Evolutionary conservation across 2,113 vertebrate genomes (phyloP), one percentile per base, ranked within the genome.

Genomic region (Cnemophilus loriae): DNA sequence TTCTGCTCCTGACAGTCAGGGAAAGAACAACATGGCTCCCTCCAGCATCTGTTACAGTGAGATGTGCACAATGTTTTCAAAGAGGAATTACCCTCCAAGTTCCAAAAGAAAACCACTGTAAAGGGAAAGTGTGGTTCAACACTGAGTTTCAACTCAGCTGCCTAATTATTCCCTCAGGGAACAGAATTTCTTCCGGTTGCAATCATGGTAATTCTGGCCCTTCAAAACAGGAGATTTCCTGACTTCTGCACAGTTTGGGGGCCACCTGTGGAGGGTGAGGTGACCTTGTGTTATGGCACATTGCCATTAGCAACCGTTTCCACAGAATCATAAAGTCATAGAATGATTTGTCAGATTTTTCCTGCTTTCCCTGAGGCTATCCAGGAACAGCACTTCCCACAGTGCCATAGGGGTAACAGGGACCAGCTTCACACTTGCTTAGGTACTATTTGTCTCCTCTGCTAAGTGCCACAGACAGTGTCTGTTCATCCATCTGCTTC

Each of bases 91-190:
- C 42, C 18, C 39, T 89, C 49, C 32, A 13, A 70, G 56, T n/a
- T 63, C 60, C 60, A 70, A 87, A 84, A 56, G 60, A 84, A 94
- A 94, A 39, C 41, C 60, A 32, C 55, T 49, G 59, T 64, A 76
- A 89, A 91, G 50, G n/a, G 37, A 70, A 96, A 88, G 56, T 46
- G 56, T 71, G 27, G 35, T 28, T 84, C 84, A 49, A 64, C 56
- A 13, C 0, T 37, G 6, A 75, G 32, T 67, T 78, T 78, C 56
- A 82, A 52, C 35, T 94, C 75, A 53, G 93, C 46, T 90, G 89
- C 68, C 22, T 94, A 86, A 84, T 92, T 90, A 90, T 93, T 94
- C 77, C 83, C 84, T 84, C 61, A 35, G 60, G 93, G 79, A 97
- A 65, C 18, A 92, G 76, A 81, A 90, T 92, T 87, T 92, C 71